Base-by-base conservation (phyloP, 2,888 invertebrate species). In the Busseola fusca region DNA sequence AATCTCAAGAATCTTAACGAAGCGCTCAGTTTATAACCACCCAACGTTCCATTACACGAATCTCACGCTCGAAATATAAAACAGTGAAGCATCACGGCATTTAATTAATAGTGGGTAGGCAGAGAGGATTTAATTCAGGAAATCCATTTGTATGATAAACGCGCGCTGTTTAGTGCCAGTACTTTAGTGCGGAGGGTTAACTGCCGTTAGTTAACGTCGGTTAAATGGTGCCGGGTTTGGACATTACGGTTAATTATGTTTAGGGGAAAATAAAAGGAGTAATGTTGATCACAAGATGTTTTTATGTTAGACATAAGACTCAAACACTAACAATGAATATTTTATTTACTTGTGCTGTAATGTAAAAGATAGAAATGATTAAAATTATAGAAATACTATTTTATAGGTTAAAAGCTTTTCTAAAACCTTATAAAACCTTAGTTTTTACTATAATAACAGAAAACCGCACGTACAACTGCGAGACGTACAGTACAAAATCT, bases 141-240 rank as follows among this genome's bases (percentile, higher is more conserved):
- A 90, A 91, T 90, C 88, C 90, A 92, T 91, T 91, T 91, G 90
- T 91, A 90, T 90, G 90, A 89, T 89, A 90, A 91, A 87, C 88
- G 87, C 77, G 82, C 80, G 72, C 84, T 87, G 81, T 83, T 87
- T 86, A 86, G 85, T 84, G 82, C 76, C 64, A 79, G 74, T 78
- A 74, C 78, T 72, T 69, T 66, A 65, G 65, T 71, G 58, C 74
- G 54, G 71, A 42, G 69, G 65, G 74, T 70, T 76, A 67, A 81
- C 74, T 57, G 62, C 64, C 58, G 71, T 70, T 74, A 70, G 64
- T 76, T 75, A 68, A 72, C 78, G 75, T 34, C 40, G 66, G 70
- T 67, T 81, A 70, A 68, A 30, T 34, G 64, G 25, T n/a, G 30
- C 21, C 21, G 50, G 21, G 68, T 25, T 72, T 27, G 40, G 25